These are phyloP conservation scores for Cephus spinipes DNA, from an alignment of 2,888 invertebrate genomes.

Conservation along the genomic window DNA sequence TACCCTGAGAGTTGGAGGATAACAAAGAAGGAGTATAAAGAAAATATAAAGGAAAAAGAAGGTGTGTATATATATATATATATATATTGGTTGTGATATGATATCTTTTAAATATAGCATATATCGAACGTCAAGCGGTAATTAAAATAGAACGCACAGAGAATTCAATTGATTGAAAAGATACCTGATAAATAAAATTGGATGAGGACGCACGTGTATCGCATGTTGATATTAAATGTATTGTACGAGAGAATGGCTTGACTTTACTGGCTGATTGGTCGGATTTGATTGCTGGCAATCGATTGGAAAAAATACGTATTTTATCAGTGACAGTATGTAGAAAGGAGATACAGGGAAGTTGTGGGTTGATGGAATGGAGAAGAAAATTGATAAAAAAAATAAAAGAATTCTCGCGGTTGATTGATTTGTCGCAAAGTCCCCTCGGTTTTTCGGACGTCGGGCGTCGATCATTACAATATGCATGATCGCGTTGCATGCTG, in stretches of 20 bases:
- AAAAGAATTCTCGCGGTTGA: constrained; percentile 27
- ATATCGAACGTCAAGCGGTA: neutral
- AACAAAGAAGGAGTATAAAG: neutral
- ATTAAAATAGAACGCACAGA: neutral
- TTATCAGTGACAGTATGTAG: neutral
- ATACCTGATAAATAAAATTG: neutral
- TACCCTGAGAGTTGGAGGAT: neutral
- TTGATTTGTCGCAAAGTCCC: constrained; percentile 49
- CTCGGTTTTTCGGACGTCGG: constrained; percentile 24
- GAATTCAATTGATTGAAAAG: constrained; percentile 12
- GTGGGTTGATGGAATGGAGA: neutral
- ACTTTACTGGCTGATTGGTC: constrained; percentile 32
- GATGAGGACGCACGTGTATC: constrained; percentile 7
- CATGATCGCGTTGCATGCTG: constrained; percentile 28
- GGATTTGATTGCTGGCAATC: constrained; percentile 31
- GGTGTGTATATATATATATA: too few species aligned
- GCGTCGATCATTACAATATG: constrained; percentile 57
- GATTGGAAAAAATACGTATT: constrained; percentile 6
- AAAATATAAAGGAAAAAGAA: neutral
- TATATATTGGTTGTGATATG: neutral
- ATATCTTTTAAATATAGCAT: neutral
- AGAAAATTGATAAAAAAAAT: constrained; percentile 31
- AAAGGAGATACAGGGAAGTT: neutral
- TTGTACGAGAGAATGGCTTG: constrained; percentile 38
- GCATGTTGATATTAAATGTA: constrained; percentile 37